phyloP scores from a whole-genome alignment of 2,113 vertebrate species.

The Lophochroa leadbeateri region DNA sequence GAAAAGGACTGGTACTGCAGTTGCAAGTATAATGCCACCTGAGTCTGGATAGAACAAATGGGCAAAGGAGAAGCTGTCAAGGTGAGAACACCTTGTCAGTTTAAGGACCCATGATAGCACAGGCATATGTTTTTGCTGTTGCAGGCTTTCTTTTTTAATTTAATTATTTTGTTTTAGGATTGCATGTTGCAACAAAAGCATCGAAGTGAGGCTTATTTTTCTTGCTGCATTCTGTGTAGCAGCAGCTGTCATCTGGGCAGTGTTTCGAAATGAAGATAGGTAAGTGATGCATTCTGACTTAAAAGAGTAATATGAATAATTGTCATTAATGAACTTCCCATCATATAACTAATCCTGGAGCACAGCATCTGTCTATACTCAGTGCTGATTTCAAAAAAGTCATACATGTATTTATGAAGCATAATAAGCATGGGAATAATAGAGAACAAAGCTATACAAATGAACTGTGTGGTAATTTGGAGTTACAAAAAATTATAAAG shows the following conservation, averaged over 20 bases:
- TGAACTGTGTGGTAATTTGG: not conserved
- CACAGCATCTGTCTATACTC: not conserved
- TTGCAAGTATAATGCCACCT: not conserved
- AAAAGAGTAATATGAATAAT: not conserved
- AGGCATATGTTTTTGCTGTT: not conserved
- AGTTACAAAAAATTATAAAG: not conserved
- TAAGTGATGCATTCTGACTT: constrained; percentile 63
- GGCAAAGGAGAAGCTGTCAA: not conserved
- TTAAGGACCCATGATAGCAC: not conserved
- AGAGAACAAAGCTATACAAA: constrained; percentile 58
- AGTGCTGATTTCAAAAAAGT: not conserved
- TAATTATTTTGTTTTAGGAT: constrained; percentile 74
- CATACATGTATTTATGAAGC: not conserved
- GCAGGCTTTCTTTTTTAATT: not conserved
- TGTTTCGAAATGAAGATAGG: constrained; percentile 94
- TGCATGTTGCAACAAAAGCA: constrained; percentile 67
- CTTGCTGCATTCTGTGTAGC: constrained; percentile 82
- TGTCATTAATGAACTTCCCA: not conserved
- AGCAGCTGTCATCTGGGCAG: constrained; percentile 85
- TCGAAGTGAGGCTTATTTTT: constrained; percentile 86
- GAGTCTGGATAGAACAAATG: not conserved
- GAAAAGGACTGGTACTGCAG: not conserved
- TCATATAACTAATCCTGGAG: not conserved
- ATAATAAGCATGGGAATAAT: not conserved
- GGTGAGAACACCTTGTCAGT: not conserved